Evolutionary conservation across 2,888 invertebrate genomes (phyloP), one percentile per base, ranked within the genome.

Genomic region (Apodemia zela): DNA sequence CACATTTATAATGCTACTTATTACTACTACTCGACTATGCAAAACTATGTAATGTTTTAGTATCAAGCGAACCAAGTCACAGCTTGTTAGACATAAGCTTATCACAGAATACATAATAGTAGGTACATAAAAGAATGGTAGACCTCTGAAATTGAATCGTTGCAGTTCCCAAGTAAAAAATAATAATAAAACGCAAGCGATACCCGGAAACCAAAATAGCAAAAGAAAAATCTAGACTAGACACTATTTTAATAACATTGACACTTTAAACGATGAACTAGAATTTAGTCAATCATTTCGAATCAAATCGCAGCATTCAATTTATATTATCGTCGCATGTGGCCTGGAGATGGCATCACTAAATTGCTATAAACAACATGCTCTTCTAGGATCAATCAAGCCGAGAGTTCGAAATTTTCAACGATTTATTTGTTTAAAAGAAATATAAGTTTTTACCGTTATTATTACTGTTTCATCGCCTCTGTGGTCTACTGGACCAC

Each of bases 321-420:
- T 69, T 68, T 66, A 61, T 69, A 63, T 68, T 68, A 68, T 65
- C 72, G 63, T 69, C 73, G 70, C 67, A 68, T 73, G 73, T 71
- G 73, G 74, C 68, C 68, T 59, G 54, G 21, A 68, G 63, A 61
- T n/a, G n/a, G 59, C 66, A 65, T 63, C 67, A 66, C 61, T 61
- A 64, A 65, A 60, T 69, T 67, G 64, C 64, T 66, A 65, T 65
- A 63, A 65, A 61, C 61, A 67, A 62, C 60, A 54, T n/a, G 38
- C 38, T 60, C 25, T 63, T 38, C 51, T 51, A 51, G 51, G 51
- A 21, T 51, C 51, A 51, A 51, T 51, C 51, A 51, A n/a, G 11
- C 5, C 49, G 17, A 21, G 17, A 18, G 21, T 18, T n/a, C 7
- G 4, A 18, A 51, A 21, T 21, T 49, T 21, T 21, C 51, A 18